Evolutionary conservation across 2,113 vertebrate species (phyloP).

Genomic region (Emydura subglobosa): DNA sequence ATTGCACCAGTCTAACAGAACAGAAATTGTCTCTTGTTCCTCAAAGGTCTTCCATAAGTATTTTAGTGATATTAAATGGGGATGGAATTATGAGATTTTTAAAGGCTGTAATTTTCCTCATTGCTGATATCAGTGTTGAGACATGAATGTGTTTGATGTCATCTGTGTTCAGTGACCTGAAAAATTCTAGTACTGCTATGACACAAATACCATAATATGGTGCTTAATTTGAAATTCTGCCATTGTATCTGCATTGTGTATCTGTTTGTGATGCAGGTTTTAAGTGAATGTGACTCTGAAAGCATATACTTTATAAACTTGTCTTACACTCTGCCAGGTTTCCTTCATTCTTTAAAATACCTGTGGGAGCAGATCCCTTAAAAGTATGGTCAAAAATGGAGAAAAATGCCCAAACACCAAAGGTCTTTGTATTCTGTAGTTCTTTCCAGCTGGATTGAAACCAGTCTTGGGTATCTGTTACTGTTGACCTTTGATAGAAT

Average conservation of each 20-base stretch:
- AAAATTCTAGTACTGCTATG: background rate
- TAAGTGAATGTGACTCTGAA: background rate
- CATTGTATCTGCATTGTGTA: background rate
- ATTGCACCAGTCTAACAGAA: background rate
- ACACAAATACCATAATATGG: background rate
- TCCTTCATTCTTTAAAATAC: constrained; percentile 31
- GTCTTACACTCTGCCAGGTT: background rate
- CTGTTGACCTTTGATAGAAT: constrained; percentile 73
- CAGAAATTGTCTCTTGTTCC: background rate
- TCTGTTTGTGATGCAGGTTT: background rate
- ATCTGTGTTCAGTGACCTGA: background rate
- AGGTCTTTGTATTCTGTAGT: constrained; percentile 47
- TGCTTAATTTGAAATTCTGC: background rate
- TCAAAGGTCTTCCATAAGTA: background rate
- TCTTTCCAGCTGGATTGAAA: constrained; percentile 48
- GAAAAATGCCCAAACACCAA: constrained; percentile 30
- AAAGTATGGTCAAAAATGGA: constrained; percentile 29
- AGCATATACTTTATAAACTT: background rate
- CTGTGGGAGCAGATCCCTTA: background rate
- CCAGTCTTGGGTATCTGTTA: constrained; percentile 61
- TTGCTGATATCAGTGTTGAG: background rate
- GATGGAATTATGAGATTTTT: background rate
- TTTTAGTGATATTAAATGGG: background rate
- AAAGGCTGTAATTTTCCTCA: background rate
- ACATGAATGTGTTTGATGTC: fast-evolving